These are phyloP conservation scores for Etia nguti DNA, from an alignment of 2,113 vertebrate species.

Conservation along the genomic window DNA sequence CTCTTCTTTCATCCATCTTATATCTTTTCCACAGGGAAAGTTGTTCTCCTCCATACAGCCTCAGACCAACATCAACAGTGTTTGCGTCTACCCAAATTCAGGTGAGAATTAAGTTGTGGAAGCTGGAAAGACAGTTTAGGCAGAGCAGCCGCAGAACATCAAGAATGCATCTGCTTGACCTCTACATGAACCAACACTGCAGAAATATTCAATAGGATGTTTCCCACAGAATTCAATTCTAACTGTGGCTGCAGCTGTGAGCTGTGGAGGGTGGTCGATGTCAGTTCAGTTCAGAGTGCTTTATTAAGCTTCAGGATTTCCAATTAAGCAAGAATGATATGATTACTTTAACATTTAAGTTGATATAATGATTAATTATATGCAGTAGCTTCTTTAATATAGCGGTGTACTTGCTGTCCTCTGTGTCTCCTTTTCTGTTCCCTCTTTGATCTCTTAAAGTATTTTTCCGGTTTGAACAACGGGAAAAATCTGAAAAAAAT, in stretches of 20 bases:
- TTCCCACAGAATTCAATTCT: background rate
- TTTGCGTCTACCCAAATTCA: conserved; percentile 90
- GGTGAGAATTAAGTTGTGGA: conserved; percentile 65
- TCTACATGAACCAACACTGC: background rate
- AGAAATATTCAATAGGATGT: background rate
- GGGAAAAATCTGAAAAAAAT: background rate
- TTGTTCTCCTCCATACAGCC: conserved; percentile 91
- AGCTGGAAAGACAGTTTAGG: background rate
- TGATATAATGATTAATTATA: background rate
- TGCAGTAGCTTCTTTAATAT: background rate
- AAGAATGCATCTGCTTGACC: background rate
- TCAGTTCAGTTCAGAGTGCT: background rate
- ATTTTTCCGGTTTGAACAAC: background rate
- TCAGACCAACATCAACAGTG: conserved; percentile 85
- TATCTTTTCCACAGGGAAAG: conserved; percentile 81
- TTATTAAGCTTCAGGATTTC: background rate
- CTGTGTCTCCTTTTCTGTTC: background rate
- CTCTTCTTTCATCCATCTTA: background rate
- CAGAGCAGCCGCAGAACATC: background rate
- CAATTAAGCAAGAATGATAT: background rate
- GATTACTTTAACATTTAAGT: background rate
- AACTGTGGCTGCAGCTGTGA: background rate
- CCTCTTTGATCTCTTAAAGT: background rate
- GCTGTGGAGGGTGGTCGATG: background rate
- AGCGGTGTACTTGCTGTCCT: background rate